phyloP scores from a whole-genome alignment of 1,140 invertebrate genomes.

The Zaprionus gabonicus region DNA sequence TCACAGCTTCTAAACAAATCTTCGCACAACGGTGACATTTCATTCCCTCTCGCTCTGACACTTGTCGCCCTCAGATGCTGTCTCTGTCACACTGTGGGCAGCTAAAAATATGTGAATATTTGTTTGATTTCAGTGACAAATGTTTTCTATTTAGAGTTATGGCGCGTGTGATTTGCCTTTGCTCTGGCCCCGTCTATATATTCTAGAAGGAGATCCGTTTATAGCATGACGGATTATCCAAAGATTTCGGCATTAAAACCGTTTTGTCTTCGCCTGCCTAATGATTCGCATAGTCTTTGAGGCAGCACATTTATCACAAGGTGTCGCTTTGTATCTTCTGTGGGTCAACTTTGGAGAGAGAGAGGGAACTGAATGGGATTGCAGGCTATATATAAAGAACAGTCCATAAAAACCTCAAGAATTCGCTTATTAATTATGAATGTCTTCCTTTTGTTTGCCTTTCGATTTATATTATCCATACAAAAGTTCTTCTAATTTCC shows the following conservation, averaged over 20 bases:
- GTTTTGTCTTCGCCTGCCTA: not conserved
- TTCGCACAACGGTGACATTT: constrained; percentile 40
- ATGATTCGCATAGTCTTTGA: constrained; percentile 8
- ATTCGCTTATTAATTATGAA: not conserved
- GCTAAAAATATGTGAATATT: constrained; percentile 66
- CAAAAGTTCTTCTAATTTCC: not conserved
- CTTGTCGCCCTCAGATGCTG: not conserved
- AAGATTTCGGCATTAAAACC: not conserved
- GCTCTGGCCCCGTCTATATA: not conserved
- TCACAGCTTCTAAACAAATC: constrained; percentile 76
- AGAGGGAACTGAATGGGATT: not conserved
- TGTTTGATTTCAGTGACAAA: constrained; percentile 74
- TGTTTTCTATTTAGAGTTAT: constrained; percentile 79
- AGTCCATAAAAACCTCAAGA: not conserved
- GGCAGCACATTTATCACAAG: not conserved
- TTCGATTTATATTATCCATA: not conserved
- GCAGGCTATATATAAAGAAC: not conserved
- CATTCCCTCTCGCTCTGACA: not conserved
- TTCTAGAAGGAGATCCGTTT: constrained; percentile 12
- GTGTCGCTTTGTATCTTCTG: not conserved
- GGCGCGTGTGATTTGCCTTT: constrained; percentile 62
- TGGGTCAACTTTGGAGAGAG: not conserved
- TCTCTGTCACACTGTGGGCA: not conserved
- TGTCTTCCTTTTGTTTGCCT: not conserved
- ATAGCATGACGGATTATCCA: constrained; percentile 11